These are phyloP conservation scores for Pseudopleuronectes americanus DNA, from an alignment of 2,797 vertebrate genomes.

Conservation along the genomic window DNA sequence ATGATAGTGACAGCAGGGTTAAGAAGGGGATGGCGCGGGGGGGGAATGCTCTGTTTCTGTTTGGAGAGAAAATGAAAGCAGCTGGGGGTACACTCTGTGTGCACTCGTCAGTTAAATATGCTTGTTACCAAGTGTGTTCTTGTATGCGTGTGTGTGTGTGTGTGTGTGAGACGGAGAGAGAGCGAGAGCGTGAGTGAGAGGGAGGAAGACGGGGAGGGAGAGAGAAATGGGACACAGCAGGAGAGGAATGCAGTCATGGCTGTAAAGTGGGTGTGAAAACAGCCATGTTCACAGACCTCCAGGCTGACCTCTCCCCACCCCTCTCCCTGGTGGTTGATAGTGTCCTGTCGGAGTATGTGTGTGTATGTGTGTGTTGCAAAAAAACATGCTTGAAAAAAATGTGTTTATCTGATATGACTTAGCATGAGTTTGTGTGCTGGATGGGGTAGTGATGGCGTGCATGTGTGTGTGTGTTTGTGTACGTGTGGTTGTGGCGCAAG, in stretches of 20 bases:
- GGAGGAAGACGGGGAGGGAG: constrained; percentile 20
- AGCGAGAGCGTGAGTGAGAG: background rate
- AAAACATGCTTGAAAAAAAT: constrained; percentile 14
- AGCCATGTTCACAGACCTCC: constrained; percentile 73
- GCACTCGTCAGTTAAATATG: constrained; percentile 60
- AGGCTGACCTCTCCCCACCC: constrained; percentile 68
- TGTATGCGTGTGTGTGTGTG: constrained; percentile 7
- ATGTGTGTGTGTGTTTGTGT: no score
- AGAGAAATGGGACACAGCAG: constrained; percentile 60
- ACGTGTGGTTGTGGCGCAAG: background rate
- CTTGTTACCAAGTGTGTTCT: constrained; percentile 61
- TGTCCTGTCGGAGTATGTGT: constrained; percentile 39
- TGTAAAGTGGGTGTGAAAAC: constrained; percentile 80
- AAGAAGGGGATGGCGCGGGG: constrained; percentile 51
- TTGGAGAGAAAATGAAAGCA: constrained; percentile 76
- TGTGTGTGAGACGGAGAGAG: constrained; percentile 5
- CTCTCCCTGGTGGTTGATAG: constrained; percentile 53
- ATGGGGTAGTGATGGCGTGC: background rate
- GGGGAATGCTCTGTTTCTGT: constrained; percentile 45
- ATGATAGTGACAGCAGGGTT: constrained; percentile 65
- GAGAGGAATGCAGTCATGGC: constrained; percentile 75
- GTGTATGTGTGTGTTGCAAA: constrained; percentile 4
- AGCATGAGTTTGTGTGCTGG: constrained; percentile 19
- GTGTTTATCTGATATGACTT: constrained; percentile 16
- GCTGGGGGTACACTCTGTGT: constrained; percentile 55